Evolutionary conservation across 2,888 invertebrate species (phyloP).

Genomic region (Conistra vaccinii): DNA sequence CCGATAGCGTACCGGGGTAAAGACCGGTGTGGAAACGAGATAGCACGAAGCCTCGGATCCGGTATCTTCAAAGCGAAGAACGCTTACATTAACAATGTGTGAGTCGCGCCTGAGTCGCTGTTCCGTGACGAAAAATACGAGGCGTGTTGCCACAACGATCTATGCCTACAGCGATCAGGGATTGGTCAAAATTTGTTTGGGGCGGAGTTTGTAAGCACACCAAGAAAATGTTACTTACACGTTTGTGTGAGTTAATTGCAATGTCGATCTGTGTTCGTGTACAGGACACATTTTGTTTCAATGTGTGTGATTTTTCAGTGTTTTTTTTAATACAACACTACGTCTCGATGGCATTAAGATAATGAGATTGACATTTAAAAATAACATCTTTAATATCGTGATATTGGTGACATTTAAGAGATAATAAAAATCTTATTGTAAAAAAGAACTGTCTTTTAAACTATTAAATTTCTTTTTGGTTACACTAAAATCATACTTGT

Average conservation of each 20-base stretch:
- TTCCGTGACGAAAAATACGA: constrained; percentile 89
- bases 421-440: background rate
- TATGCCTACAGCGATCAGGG: constrained; percentile 82
- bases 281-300: constrained; percentile 80
- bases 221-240: constrained; percentile 76
- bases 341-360: constrained; percentile 23
- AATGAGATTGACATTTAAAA: constrained; percentile 16
- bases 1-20: constrained; percentile 54
- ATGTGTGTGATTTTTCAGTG: constrained; percentile 82
- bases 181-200: constrained; percentile 87
- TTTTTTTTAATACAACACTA: constrained; percentile 43
- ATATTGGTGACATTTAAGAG: constrained; percentile 10
- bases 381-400: background rate
- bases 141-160: constrained; percentile 89
- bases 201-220: constrained; percentile 88
- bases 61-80: constrained; percentile 88
- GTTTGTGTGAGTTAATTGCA: constrained; percentile 89
- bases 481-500: background rate
- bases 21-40: constrained; percentile 82
- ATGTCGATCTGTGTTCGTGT: constrained; percentile 85
- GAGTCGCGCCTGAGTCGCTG: constrained; percentile 90
- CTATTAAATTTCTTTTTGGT: background rate
- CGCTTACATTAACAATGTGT: constrained; percentile 89
- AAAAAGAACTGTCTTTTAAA: background rate
- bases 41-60: constrained; percentile 83